Evolutionary conservation across 2,113 vertebrate genomes (phyloP), one percentile per base, ranked within the genome.

Genomic region (Poecilia latipinna): DNA sequence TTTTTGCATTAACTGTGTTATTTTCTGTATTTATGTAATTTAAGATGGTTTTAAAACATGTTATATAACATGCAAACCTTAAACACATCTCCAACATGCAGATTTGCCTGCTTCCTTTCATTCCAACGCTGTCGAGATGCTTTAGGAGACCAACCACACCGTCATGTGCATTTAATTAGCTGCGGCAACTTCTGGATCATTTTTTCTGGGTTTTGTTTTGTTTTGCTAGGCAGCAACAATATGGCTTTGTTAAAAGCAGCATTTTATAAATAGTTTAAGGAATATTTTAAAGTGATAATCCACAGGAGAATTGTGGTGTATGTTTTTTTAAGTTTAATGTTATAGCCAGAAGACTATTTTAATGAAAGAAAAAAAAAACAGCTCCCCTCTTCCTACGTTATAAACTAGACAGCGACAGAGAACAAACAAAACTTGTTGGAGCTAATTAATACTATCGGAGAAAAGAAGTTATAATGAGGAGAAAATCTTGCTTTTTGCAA

Each of bases 1-100:
- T 33, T 79, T 57, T 68, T 82, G 54, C 63, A 75, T 80, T 79
- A 28, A 74, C 72, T 39, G 31, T 39, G 31, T 69, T 80, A 57
- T 26, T 60, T n/a, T 62, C 64, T 69, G n/a, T 65, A n/a, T 68
- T 72, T 78, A 51, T 60, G 65, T 65, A 67, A 57, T 80, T 29
- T 77, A 72, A 44, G 70, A 28, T 11, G 12, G 54, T 51, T 68
- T 68, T 42, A 65, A 61, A 64, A 61, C 32, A 48, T 28, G 63
- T 75, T 72, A 70, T 48, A 61, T 48, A 42, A 72, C 44, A 26
- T 62, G 12, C 44, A 17, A 48, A 67, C 60, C 29, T 33, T 54
- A 51, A 51, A n/a, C 13, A 48, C 0, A 64, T 69, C 19, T 35
- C n/a, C 28, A 32, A 5, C 26, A 19, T 1, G 8, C 8, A 60